Conservation (phyloP, 2,113 vertebrate species). For the Spilogale gracilis region DNA sequence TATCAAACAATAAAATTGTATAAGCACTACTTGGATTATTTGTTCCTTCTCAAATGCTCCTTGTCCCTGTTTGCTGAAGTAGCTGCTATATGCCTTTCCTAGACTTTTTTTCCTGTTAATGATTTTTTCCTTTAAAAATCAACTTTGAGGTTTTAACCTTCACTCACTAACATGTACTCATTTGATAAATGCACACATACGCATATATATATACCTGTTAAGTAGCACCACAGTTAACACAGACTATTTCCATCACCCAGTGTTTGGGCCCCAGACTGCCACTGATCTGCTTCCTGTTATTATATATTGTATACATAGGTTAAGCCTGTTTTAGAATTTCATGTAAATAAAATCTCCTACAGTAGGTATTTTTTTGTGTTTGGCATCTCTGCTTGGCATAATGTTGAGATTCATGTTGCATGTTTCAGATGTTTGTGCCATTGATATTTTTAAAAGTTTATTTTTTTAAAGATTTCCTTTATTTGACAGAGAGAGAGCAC, state of each 20-base stretch:
- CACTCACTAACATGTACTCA: neutral
- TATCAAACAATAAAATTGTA: neutral
- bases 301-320: neutral
- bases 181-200: neutral
- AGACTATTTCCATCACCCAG: neutral
- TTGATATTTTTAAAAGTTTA: neutral
- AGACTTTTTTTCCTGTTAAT: neutral
- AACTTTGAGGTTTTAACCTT: neutral
- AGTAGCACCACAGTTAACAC: neutral
- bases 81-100: neutral
- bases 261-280: neutral
- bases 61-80: neutral
- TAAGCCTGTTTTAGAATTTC: neutral
- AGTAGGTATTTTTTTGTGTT: neutral
- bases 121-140: neutral
- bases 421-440: neutral
- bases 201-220: neutral
- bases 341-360: neutral
- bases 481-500: no score
- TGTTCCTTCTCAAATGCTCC: neutral
- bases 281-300: neutral
- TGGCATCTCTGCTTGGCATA: neutral
- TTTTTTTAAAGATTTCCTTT: no score
- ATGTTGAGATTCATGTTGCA: neutral
- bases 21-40: neutral